Evolutionary conservation across 2,888 invertebrate species (phyloP).

Genomic region (Omphaloscelis lunosa): DNA sequence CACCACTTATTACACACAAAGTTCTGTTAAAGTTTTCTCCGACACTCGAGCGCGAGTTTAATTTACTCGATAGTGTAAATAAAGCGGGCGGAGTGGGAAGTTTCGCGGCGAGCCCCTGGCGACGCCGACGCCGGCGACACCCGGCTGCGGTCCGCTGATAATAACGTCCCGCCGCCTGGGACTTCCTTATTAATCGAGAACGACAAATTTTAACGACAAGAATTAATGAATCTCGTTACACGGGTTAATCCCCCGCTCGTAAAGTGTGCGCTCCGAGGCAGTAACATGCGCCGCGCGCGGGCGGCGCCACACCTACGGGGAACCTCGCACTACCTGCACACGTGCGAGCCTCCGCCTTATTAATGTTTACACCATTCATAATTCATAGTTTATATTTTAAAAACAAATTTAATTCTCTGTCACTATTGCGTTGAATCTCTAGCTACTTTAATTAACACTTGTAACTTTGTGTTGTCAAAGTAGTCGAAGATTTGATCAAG

Average conservation of each 20-base stretch:
- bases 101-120: constrained; percentile 85
- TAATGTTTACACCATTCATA: constrained; percentile 18
- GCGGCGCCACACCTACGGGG: constrained; percentile 69
- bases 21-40: constrained; percentile 90
- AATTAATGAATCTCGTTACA: constrained; percentile 92
- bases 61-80: constrained; percentile 91
- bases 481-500: constrained; percentile 29
- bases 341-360: constrained; percentile 43
- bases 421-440: background rate
- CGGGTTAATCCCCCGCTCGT: constrained; percentile 91
- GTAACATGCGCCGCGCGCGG: constrained; percentile 85
- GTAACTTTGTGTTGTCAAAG: constrained; percentile 11
- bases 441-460: constrained; percentile 1
- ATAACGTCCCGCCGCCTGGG: constrained; percentile 88
- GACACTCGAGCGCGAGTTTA: constrained; percentile 90
- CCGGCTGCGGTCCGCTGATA: constrained; percentile 88
- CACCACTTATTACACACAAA: constrained; percentile 91
- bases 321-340: constrained; percentile 67
- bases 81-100: constrained; percentile 90
- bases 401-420: background rate
- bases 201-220: constrained; percentile 92
- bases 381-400: background rate
- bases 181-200: constrained; percentile 91
- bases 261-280: constrained; percentile 88
- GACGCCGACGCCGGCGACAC: constrained; percentile 73